phyloP scores from a whole-genome alignment of 2,888 invertebrate species.

The Zeuzera pyrina region DNA sequence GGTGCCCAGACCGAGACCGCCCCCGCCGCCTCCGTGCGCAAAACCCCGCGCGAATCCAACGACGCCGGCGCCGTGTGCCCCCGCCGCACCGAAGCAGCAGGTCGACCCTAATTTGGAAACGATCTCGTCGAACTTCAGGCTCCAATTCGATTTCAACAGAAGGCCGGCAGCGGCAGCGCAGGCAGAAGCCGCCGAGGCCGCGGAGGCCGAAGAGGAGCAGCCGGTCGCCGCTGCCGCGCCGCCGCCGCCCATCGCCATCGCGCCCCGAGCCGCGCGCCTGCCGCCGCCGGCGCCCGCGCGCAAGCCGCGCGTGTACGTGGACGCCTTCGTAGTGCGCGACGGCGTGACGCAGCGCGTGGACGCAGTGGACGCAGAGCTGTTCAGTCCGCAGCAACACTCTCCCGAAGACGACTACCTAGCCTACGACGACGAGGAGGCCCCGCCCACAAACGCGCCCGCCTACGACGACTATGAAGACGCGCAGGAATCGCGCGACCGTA shows the following conservation, averaged over 20 bases:
- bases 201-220: constrained; percentile 22
- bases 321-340: constrained; percentile 56
- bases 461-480: constrained; percentile 58
- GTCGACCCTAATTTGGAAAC: constrained; percentile 46
- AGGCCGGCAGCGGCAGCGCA: constrained; percentile 29
- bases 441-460: constrained; percentile 18
- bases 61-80: constrained; percentile 25
- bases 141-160: constrained; percentile 56
- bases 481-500: constrained; percentile 49
- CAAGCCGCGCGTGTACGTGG: constrained; percentile 55
- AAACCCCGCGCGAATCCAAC: constrained; percentile 26
- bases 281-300: constrained; percentile 39
- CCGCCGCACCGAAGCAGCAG: constrained; percentile 34
- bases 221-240: constrained; percentile 39
- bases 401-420: constrained; percentile 43
- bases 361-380: constrained; percentile 45
- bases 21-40: constrained; percentile 24
- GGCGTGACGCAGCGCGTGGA: constrained; percentile 54
- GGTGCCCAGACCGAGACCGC: constrained; percentile 22
- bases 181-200: constrained; percentile 21
- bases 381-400: constrained; percentile 24
- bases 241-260: constrained; percentile 42
- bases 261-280: constrained; percentile 49
- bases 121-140: constrained; percentile 50
- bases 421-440: constrained; percentile 37